Conservation (phyloP, 2,797 vertebrate genomes). For the Spinibarbus caldwelli region DNA sequence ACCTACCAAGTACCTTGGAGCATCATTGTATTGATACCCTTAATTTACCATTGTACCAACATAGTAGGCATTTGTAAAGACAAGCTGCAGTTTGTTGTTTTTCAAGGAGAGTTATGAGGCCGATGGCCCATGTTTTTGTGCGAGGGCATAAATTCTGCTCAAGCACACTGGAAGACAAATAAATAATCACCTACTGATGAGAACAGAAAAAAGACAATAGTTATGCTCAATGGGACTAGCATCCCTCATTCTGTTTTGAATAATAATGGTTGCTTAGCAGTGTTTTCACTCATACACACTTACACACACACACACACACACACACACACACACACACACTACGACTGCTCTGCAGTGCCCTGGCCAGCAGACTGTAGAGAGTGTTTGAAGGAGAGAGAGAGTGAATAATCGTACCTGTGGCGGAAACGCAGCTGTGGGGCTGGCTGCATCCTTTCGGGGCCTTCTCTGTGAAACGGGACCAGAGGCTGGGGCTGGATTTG, state of each 20-base stretch:
- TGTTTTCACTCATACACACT: constrained; percentile 14
- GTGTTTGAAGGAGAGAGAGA: not conserved
- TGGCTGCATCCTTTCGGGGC: constrained; percentile 20
- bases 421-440: constrained; percentile 60
- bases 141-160: not conserved
- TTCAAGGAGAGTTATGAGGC: constrained; percentile 20
- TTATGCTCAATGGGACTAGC: not conserved
- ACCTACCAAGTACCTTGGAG: not conserved
- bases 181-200: not conserved
- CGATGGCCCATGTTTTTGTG: not conserved
- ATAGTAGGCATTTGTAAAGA: constrained; percentile 1
- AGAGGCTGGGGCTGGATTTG: constrained; percentile 62
- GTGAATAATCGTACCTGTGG: constrained; percentile 45
- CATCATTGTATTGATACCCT: not conserved
- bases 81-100: constrained; percentile 26
- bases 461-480: constrained; percentile 4
- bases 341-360: constrained; percentile 36
- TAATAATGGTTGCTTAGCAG: not conserved
- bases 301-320: constrained; percentile 28
- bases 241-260: not conserved
- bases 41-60: not conserved
- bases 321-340: constrained; percentile 32
- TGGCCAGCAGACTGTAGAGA: constrained; percentile 10
- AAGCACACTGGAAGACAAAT: not conserved
- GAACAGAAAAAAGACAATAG: not conserved